Conservation (phyloP, 1,140 invertebrate species). For the Hesperophylax magnus region DNA sequence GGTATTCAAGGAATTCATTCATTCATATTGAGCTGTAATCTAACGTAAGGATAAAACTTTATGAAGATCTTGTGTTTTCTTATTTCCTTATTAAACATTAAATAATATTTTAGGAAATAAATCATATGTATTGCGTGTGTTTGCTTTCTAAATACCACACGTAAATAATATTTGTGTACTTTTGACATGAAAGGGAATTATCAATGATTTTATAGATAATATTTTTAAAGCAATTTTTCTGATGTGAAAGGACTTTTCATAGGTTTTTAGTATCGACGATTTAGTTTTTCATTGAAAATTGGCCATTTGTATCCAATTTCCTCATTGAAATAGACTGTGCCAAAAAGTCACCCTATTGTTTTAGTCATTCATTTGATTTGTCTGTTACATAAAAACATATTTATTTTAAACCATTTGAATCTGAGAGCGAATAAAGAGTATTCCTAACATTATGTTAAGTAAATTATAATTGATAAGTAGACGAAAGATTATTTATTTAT, state of each 20-base stretch:
- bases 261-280: neutral
- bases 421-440: neutral
- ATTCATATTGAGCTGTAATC: no score
- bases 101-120: no score
- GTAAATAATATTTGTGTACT: no score
- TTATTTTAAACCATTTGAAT: no score
- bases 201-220: neutral
- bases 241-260: neutral
- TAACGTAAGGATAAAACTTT: no score
- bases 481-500: slow-evolving; percentile 18
- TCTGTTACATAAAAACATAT: no score
- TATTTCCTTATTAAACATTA: no score
- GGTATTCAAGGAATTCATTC: neutral
- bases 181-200: neutral
- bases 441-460: slow-evolving; percentile 1
- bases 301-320: neutral
- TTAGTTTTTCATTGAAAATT: neutral
- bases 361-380: no score
- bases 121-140: no score
- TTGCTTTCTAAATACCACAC: no score
- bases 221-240: slow-evolving; percentile 5
- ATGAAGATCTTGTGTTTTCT: no score
- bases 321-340: neutral
- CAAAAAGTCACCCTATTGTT: neutral
- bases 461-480: neutral